Base-by-base conservation (phyloP, 2,888 invertebrate genomes). In the Pachliopta kotzebuea region DNA sequence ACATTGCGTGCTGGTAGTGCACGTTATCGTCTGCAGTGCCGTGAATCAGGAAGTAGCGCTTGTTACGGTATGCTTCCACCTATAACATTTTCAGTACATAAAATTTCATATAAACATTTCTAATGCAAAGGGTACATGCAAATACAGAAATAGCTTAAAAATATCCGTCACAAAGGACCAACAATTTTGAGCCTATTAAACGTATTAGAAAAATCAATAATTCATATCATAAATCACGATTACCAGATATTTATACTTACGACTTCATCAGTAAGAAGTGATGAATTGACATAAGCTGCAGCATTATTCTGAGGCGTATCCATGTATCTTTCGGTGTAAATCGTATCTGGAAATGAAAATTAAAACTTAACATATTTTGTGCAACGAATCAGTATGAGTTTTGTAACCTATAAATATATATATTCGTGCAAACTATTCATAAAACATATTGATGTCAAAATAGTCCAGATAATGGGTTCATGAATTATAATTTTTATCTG, bases 291-390 rank as follows among this genome's bases (percentile, higher is more conserved):
- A 81, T 98, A 98, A 31, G 96, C 97, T 31, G 83, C 78, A 21
- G 92, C 79, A 85, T 98, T 98, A 69, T 95, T 95, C n/a, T 90
- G 80, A 0, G 98, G 98, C 45, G 96, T 85, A 49, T 97, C 97
- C 99, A 99, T 98, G 82, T 98, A 99, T 23, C 99, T 93, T 85
- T 99, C 99, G 1, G 99, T 98, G 83, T 99, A 99, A 71, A 98
- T 97, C 0, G 99, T 97, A 91, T 99, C 98, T 99, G 83, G 14
- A 77, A 79, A 64, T 45, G 52, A 71, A 70, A 29, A 45, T 45
- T 18, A 6, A 45, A 6, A 7, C 4, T 45, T 3, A 45, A 45
- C 7, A 18, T n/a, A 45, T 45, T 6, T n/a, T 45, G 18, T n/a
- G n/a, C 4, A 7, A n/a, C 18, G 7, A 18, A 45, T n/a, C 18